Evolutionary conservation across 2,888 invertebrate genomes (phyloP), one percentile per base, ranked within the genome.

Genomic region (Callinectes sapidus): DNA sequence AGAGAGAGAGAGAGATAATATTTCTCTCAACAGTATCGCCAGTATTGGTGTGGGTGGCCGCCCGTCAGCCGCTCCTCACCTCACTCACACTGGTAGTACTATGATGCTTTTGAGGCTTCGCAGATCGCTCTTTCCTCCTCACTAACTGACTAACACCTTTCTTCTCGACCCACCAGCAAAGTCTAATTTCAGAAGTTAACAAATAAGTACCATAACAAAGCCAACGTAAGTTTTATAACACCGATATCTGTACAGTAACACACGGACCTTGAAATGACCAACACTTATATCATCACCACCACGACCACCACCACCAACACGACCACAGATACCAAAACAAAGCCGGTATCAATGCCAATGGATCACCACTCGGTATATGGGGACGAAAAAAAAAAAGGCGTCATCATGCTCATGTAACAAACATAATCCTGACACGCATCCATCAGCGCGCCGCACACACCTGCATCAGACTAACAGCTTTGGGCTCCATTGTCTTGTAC

Each of bases 401-500:
- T 71, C 71, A 71, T 23, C 28, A 28, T 71, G 71, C 23, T 71
- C 28, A 71, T 71, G 71, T 71, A 71, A n/a, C 28, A 71, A 6
- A 71, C 71, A 71, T 13, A 28, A 28, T 71, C 28, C 71, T 28
- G 28, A n/a, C 71, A 28, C 2, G 71, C 71, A 77, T 77, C 71
- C 81, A 35, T 35, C 32, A 81, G 16, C 28, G 14, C 81, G 35
- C 81, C 81, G 16, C 81, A 16, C 32, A 81, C 81, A 81, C 81
- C 81, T 81, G 81, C 81, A 81, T 14, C 35, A 14, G 14, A 10
- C 81, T 35, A 71, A 81, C 81, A 81, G 35, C 81, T 81, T 81
- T 35, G 32, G 32, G 35, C 35, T 81, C 35, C 18, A 81, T 81
- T 81, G 81, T 81, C 35, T 81, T 81, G 81, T 81, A 81, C 81